Percentiles rank a stretch among this genome's conserved stretches.
phyloP scores from a whole-genome alignment of 2,888 invertebrate species.

The Leucophenga maculata region DNA sequence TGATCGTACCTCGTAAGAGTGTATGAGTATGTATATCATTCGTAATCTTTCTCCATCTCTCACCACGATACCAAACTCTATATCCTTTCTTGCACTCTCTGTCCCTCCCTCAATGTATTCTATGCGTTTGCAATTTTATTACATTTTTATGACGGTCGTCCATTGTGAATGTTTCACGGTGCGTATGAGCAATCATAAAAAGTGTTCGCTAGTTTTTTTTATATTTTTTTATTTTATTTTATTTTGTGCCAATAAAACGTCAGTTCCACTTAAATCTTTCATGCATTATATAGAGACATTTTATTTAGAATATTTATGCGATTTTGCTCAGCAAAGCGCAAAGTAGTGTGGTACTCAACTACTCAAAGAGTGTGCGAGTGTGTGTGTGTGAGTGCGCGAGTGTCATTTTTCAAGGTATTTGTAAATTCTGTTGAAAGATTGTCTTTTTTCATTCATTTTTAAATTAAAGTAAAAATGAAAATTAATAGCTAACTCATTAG shows the following conservation, averaged over 20 bases:
- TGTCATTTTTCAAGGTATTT: neutral
- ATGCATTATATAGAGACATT: neutral
- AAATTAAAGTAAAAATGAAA: conserved; percentile 49
- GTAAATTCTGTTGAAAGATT: conserved; percentile 26
- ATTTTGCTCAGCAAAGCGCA: too few species aligned
- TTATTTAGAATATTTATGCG: neutral
- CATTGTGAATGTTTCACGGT: neutral
- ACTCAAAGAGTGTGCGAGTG: neutral
- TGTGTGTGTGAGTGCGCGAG: neutral
- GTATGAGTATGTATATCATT: neutral
- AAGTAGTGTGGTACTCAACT: too few species aligned
- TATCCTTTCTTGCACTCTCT: neutral
- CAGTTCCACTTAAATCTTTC: neutral
- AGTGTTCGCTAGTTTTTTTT: neutral
- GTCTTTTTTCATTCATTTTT: conserved; percentile 44
- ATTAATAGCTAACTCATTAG: conserved; percentile 58
- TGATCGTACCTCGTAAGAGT: neutral
- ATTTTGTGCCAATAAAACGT: neutral
- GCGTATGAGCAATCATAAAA: conserved; percentile 8
- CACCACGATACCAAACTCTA: too few species aligned
- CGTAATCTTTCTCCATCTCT: neutral
- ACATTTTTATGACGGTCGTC: conserved; percentile 10
- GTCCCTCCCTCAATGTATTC: neutral
- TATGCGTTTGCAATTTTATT: conserved; percentile 5
- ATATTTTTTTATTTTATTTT: neutral